Percentiles rank a stretch among this genome's conserved stretches.
Evolutionary conservation across 2,113 vertebrate species (phyloP).

Genomic region (Cercocebus atys): DNA sequence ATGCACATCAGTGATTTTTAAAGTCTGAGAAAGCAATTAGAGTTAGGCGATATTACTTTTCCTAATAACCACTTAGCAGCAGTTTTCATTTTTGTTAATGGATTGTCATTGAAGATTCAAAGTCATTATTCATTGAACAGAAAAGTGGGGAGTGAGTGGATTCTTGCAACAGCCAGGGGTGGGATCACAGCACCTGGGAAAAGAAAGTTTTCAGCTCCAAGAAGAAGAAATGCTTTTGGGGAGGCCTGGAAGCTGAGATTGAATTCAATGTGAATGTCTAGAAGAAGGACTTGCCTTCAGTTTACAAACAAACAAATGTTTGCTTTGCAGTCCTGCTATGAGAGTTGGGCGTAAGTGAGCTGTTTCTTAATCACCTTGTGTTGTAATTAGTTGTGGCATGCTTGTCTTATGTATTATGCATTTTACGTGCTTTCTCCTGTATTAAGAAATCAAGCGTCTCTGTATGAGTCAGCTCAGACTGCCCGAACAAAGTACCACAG

Average conservation of each 20-base stretch:
- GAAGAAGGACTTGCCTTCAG: background rate
- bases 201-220: background rate
- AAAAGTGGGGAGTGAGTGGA: background rate
- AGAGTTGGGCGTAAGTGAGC: background rate
- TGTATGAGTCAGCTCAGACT: background rate
- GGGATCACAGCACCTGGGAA: background rate
- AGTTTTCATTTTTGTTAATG: conserved; percentile 57
- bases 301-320: background rate
- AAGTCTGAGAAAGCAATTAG: conserved; percentile 49
- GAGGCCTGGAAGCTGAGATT: background rate
- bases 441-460: background rate
- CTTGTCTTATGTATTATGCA: background rate
- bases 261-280: background rate
- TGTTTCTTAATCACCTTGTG: background rate
- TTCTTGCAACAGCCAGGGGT: background rate
- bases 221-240: background rate
- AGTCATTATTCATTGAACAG: conserved; percentile 16
- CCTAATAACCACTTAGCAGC: conserved; percentile 33
- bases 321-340: background rate
- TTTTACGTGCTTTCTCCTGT: background rate
- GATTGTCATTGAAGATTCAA: conserved; percentile 13
- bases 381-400: accelerated
- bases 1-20: background rate
- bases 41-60: conserved; percentile 60
- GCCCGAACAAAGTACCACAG: background rate